Conservation (phyloP, 2,113 vertebrate genomes). For the Pseudois nayaur region DNA sequence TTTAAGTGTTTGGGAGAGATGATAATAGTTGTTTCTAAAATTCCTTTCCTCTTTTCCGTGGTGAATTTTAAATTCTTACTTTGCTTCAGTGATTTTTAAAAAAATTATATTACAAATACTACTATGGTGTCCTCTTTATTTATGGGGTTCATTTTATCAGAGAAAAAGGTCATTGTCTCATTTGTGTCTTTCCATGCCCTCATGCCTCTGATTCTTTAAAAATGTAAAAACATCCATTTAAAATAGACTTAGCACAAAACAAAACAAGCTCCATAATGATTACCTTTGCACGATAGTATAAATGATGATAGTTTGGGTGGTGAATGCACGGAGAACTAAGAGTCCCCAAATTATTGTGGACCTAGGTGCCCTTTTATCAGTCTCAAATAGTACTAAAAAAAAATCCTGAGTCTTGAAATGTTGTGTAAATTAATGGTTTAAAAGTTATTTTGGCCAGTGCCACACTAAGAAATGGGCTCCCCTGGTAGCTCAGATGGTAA, state of each 20-base stretch:
- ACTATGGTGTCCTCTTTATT: background rate
- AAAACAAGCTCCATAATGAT: background rate
- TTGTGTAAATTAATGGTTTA: background rate
- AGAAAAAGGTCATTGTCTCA: background rate
- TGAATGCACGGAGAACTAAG: background rate
- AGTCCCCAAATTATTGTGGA: background rate
- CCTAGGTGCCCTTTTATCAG: background rate
- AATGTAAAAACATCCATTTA: background rate
- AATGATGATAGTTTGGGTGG: background rate
- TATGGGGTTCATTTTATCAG: background rate
- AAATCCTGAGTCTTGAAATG: background rate
- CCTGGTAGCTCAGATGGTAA: background rate
- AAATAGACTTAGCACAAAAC: background rate
- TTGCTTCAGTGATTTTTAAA: background rate
- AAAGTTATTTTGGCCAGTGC: background rate
- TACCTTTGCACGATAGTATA: background rate
- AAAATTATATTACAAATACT: background rate
- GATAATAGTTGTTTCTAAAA: background rate
- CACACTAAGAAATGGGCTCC: background rate
- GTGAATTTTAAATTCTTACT: conserved; percentile 16
- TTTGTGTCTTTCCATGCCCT: background rate
- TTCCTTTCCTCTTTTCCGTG: background rate
- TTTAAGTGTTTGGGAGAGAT: background rate
- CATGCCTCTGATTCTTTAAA: background rate
- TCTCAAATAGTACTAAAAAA: background rate